phyloP scores from a whole-genome alignment of 2,888 invertebrate species.

The Perizoma flavofasciatum region DNA sequence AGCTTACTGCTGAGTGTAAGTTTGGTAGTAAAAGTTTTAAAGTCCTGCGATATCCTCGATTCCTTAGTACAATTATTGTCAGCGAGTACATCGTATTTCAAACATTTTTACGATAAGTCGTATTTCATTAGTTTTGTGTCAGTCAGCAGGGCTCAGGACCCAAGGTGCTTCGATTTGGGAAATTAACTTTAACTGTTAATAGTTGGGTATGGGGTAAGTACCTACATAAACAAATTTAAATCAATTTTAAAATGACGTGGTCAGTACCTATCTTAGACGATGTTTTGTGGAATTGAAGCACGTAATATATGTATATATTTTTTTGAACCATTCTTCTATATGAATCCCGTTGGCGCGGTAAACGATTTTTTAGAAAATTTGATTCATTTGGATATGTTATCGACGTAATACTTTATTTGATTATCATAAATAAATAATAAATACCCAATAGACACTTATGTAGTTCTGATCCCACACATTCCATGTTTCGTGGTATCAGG shows the following conservation, averaged over 20 bases:
- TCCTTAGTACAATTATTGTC: conserved; percentile 58
- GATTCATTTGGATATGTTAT: too few relatives aligned
- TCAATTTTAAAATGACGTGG: neutral
- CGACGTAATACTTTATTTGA: too few relatives aligned
- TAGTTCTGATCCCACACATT: too few relatives aligned
- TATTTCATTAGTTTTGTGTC: conserved; percentile 61
- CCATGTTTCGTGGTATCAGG: too few relatives aligned
- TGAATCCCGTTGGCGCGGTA: too few relatives aligned
- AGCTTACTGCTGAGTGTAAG: conserved; percentile 27
- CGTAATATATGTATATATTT: too few relatives aligned
- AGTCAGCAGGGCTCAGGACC: conserved; percentile 42
- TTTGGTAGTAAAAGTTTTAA: conserved; percentile 41
- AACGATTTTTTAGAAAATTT: too few relatives aligned
- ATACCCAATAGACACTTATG: too few relatives aligned
- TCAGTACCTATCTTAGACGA: too few relatives aligned
- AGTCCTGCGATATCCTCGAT: conserved; percentile 63
- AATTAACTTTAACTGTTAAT: conserved; percentile 45
- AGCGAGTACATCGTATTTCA: conserved; percentile 62
- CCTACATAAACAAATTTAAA: neutral
- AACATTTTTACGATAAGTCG: conserved; percentile 67
- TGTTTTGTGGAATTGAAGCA: conserved; percentile 3
- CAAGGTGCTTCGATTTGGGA: conserved; percentile 47
- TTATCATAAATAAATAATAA: too few relatives aligned
- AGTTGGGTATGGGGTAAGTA: conserved; percentile 1
- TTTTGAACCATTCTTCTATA: neutral